Base-by-base conservation (phyloP, 2,888 invertebrate species). In the Scaptomyza tumidula region DNA sequence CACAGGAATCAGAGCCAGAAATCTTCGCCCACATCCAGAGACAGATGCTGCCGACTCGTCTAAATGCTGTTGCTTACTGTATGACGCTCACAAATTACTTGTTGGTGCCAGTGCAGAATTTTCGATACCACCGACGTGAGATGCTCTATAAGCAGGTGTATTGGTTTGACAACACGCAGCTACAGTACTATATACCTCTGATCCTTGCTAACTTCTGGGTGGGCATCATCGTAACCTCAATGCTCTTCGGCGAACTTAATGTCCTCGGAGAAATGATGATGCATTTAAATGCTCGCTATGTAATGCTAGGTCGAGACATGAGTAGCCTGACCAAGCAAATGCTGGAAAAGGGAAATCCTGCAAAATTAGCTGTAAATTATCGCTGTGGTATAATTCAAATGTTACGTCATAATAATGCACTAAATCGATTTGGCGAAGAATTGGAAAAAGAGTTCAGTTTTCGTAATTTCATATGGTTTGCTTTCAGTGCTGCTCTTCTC, bases 261-360 rank as follows among this genome's bases (percentile, higher is more conserved):
- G 58, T 90, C 2, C 45, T 91, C 59, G 89, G 89, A n/a, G 89
- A 76, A 53, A 56, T 88, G n/a, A 85, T 91, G 55, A 70, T 89
- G 71, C 90, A 91, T 52, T 69, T 91, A 16, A 90, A 91, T 72
- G 86, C 79, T 1, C 81, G 90, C 1, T 91, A 90, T 54, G 14
- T 68, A 0, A 60, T 83, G 16, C 59, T 91, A 39, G 75, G 83
- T 0, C 55, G 70, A 13, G 89, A 91, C 31, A 60, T 90, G 5
- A 46, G 49, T 0, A 9, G 56, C 6, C 24, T 73, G 13, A 60
- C 71, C 1, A 24, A 31, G 0, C 46, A 55, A 1, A 37, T 78
- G 29, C 27, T 75, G 24, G 31, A 37, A 14, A 27, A 13, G 1
- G 45, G 7, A 1, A 44, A 60, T 6, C 29, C 67, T 1, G 6